Percentiles rank a stretch among this genome's conserved stretches.
Evolutionary conservation across 2,797 vertebrate species (phyloP).

Genomic region (Oceanodroma leucorhoa): DNA sequence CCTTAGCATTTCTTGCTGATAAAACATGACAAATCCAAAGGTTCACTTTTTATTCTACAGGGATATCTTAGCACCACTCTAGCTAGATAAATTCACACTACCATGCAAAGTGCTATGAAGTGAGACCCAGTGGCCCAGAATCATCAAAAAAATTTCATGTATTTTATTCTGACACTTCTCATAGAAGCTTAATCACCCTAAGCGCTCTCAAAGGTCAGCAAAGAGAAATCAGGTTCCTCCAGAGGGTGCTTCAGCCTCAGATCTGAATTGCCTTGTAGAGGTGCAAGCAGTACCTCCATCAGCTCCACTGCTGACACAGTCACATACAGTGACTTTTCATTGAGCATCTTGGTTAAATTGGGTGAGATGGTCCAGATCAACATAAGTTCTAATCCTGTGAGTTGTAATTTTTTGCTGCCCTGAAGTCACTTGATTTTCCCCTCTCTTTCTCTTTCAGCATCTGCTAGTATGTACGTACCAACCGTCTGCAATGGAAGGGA

Average conservation of each 20-base stretch:
- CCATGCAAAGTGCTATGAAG: background rate
- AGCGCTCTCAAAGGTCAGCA: background rate
- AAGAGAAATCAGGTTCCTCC: background rate
- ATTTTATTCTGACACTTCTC: background rate
- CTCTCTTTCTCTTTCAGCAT: constrained; percentile 79
- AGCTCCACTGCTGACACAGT: background rate
- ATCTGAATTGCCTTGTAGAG: background rate
- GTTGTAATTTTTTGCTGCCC: background rate
- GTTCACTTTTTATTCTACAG: background rate
- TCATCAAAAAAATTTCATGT: rapidly evolving
- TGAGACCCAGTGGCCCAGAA: background rate
- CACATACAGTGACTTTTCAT: background rate
- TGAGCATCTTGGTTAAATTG: background rate
- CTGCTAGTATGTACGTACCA: constrained; percentile 89
- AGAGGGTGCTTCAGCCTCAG: background rate
- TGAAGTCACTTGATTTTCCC: background rate
- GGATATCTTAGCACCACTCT: background rate
- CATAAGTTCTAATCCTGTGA: background rate
- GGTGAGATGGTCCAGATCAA: background rate
- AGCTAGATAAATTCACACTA: background rate
- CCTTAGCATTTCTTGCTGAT: background rate
- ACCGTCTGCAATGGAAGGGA: constrained; percentile 97
- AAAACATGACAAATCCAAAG: background rate
- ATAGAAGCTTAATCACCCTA: background rate
- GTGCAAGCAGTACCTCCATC: background rate